Percentiles rank a stretch among this genome's conserved stretches.
Conservation (phyloP, 35 echinoderm and acorn worm genomes). For the Stichopus chloronotus region DNA sequence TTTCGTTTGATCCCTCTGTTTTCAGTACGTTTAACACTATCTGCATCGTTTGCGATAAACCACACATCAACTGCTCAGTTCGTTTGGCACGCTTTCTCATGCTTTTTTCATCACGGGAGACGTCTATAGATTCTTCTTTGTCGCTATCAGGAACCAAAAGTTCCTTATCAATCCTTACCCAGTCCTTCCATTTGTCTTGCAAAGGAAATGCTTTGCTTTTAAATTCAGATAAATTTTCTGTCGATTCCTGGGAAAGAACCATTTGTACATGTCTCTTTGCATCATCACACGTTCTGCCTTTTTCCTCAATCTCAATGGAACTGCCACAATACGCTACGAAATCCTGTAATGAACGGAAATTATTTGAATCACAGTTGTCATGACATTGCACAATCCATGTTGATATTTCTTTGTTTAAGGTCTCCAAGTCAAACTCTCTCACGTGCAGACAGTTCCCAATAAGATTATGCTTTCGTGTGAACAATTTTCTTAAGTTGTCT, state of each 20-base stretch:
- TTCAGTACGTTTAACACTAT: neutral
- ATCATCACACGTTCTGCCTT: neutral
- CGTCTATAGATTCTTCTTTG: neutral
- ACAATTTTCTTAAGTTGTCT: neutral
- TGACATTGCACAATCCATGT: constrained; percentile 3
- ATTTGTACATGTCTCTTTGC: neutral
- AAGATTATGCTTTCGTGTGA: neutral
- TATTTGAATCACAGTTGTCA: neutral
- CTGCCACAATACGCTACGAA: neutral
- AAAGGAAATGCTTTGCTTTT: constrained; percentile 17
- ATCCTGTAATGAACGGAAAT: neutral
- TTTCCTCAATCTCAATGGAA: neutral
- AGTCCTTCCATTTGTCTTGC: neutral
- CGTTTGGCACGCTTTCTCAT: neutral
- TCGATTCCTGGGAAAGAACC: neutral
- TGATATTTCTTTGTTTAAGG: neutral
- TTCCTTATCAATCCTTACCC: neutral
- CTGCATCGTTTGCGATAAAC: neutral
- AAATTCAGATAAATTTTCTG: neutral
- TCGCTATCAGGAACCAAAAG: no score
- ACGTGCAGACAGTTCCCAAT: neutral
- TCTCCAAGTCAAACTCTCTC: neutral
- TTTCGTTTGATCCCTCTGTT: neutral
- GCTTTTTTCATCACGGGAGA: neutral
- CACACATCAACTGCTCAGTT: neutral